Conservation (phyloP, 2,888 invertebrate species). For the Drosophila antonietae region DNA sequence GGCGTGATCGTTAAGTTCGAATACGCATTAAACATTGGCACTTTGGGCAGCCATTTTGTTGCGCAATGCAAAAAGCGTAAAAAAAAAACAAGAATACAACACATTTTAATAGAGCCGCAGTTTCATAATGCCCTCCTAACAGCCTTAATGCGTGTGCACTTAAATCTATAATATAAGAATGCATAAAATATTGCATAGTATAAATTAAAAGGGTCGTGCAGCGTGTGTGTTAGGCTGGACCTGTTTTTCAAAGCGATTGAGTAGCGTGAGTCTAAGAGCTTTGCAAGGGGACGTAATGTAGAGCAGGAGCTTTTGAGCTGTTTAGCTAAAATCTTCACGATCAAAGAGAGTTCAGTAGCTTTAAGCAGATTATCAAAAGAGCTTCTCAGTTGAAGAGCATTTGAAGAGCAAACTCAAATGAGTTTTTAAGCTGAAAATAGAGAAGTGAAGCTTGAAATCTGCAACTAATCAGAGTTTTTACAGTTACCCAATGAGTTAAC, state of each 20-base stretch:
- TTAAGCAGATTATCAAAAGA: not conserved
- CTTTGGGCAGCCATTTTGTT: slow-evolving; percentile 47
- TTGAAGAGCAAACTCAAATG: not conserved
- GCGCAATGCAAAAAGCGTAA: slow-evolving; percentile 53
- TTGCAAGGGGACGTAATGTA: not conserved
- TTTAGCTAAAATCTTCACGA: not conserved
- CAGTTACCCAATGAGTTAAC: too few species aligned
- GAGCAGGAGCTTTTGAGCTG: not conserved
- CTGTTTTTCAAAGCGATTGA: slow-evolving; percentile 5
- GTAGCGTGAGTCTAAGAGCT: not conserved
- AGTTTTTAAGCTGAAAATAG: not conserved
- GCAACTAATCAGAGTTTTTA: too few species aligned
- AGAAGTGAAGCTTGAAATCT: not conserved
- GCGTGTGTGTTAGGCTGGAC: slow-evolving; percentile 46
- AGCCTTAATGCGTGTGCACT: slow-evolving; percentile 64
- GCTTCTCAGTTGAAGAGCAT: not conserved
- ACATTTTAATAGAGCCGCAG: slow-evolving; percentile 56
- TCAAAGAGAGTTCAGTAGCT: not conserved
- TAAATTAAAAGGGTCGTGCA: slow-evolving; percentile 46
- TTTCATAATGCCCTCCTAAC: slow-evolving; percentile 43
- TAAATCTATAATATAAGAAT: slow-evolving; percentile 72
- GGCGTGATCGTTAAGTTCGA: slow-evolving; percentile 55
- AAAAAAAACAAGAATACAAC: slow-evolving; percentile 22
- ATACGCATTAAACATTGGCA: slow-evolving; percentile 54
- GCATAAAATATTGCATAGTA: slow-evolving; percentile 64